These are phyloP conservation scores for Labeo rohita DNA, from an alignment of 2,113 vertebrate species.

Conservation along the genomic window DNA sequence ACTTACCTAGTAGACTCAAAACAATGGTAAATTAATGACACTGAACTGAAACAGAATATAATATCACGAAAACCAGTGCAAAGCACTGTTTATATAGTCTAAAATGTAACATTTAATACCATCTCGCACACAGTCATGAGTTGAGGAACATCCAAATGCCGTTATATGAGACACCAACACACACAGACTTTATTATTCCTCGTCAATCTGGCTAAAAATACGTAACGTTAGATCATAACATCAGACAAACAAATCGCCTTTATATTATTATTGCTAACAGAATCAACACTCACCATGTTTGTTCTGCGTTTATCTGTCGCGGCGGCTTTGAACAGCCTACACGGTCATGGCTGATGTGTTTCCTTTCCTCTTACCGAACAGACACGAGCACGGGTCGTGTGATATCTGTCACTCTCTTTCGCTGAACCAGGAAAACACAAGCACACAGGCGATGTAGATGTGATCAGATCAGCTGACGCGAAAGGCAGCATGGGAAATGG, in stretches of 20 bases:
- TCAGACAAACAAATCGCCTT: neutral
- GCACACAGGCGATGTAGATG: neutral
- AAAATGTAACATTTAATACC: neutral
- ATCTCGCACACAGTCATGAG: neutral
- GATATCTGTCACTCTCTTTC: neutral
- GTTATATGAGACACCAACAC: neutral
- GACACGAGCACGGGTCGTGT: neutral
- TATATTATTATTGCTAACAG: neutral
- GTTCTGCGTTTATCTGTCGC: neutral
- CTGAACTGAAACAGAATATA: neutral
- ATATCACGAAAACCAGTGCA: neutral
- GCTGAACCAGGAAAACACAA: neutral
- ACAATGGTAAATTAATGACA: too few species aligned
- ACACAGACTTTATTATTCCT: neutral
- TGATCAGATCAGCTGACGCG: slow-evolving; percentile 39
- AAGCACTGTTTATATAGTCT: neutral
- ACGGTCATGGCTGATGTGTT: neutral
- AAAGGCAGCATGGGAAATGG: slow-evolving; percentile 48
- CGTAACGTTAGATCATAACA: neutral
- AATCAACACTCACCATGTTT: slow-evolving; percentile 11
- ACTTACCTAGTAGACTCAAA: neutral
- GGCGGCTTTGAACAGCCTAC: too few species aligned
- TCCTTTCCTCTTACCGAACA: neutral
- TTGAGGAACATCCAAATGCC: neutral
- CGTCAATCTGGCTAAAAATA: neutral